Percentiles rank a stretch among this genome's conserved stretches.
phyloP scores from a whole-genome alignment of 2,888 invertebrate genomes.

The Netelia melanura region DNA sequence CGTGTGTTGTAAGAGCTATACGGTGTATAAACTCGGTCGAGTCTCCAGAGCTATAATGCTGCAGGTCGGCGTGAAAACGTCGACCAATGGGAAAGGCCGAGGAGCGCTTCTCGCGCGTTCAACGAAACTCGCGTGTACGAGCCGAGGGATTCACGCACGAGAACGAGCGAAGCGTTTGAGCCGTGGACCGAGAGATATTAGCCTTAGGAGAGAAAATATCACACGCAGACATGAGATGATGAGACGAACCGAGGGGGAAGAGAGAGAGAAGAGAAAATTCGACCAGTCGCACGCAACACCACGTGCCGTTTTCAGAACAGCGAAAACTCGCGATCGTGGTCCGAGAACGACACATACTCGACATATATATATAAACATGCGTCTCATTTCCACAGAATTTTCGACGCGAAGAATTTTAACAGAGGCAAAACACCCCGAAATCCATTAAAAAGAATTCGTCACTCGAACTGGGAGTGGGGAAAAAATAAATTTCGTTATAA shows the following conservation, averaged over 20 bases:
- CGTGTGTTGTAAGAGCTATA: conserved; percentile 50
- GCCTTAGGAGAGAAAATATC: conserved; percentile 46
- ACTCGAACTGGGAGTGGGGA: background rate
- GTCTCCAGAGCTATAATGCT: conserved; percentile 78
- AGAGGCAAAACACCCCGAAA: conserved; percentile 13
- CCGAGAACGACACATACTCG: conserved; percentile 5
- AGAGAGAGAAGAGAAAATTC: conserved; percentile 18
- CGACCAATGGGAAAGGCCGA: conserved; percentile 69
- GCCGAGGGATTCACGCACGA: conserved; percentile 18
- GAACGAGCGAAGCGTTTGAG: conserved; percentile 10
- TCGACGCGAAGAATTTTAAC: conserved; percentile 22
- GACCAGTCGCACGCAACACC: conserved; percentile 11
- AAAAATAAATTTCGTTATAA: conserved; percentile 21
- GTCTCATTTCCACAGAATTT: conserved; percentile 11
- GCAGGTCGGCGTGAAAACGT: conserved; percentile 76
- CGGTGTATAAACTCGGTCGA: conserved; percentile 44
- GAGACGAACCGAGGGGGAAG: background rate
- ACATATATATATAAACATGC: background rate
- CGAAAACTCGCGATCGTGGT: conserved; percentile 12
- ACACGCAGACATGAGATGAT: background rate
- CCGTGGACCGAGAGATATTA: conserved; percentile 11
- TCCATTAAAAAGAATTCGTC: conserved; percentile 17
- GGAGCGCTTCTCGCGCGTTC: conserved; percentile 33
- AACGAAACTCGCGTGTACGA: conserved; percentile 23
- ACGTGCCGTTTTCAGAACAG: conserved; percentile 62